Evolutionary conservation across 2,113 vertebrate species (phyloP), one percentile per base, ranked within the genome.

Genomic region (Pedionomus torquatus): DNA sequence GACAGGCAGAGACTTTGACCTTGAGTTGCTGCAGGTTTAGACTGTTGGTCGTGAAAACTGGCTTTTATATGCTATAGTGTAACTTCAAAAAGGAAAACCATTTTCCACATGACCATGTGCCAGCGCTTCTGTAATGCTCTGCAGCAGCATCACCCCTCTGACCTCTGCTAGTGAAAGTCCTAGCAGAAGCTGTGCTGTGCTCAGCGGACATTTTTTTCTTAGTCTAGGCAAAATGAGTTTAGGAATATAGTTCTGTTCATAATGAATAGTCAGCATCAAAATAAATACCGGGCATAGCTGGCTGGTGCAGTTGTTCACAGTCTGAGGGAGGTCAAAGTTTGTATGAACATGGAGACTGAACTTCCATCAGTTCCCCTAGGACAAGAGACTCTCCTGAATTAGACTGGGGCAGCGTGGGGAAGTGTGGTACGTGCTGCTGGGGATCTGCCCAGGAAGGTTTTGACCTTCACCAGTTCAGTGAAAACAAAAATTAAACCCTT

Each of bases 71-170:
- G 76, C 24, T 52, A 10, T 6, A 15, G 54, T 60, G 28, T 3
- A 1, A 6, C 44, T 72, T 70, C 26, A 17, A 54, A 30, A 54
- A 64, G 46, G 58, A 83, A 83, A 86, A 70, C 10, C 13, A 26
- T 65, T 76, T 78, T 25, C 23, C 24, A 31, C 0, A 0, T 69
- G 39, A 58, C 43, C 0, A 0, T 35, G 17, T 49, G 43, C 48
- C 65, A 88, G 25, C 0, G 1, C 21, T 94, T 84, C 54, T 72
- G 37, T 78, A 41, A 54, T 26, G 11, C 87, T 57, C 55, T 58
- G 33, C 77, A 89, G 84, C 64, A 91, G 37, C 44, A 64, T 57
- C 37, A 10, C 4, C 24, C 25, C n/a, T 92, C 82, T 69, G 69
- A 70, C 64, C 15, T 87, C 60, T 84, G 49, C 46, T n/a, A 55